Conservation (phyloP, 1,140 invertebrate species). For the Drosophila parabipectinata region DNA sequence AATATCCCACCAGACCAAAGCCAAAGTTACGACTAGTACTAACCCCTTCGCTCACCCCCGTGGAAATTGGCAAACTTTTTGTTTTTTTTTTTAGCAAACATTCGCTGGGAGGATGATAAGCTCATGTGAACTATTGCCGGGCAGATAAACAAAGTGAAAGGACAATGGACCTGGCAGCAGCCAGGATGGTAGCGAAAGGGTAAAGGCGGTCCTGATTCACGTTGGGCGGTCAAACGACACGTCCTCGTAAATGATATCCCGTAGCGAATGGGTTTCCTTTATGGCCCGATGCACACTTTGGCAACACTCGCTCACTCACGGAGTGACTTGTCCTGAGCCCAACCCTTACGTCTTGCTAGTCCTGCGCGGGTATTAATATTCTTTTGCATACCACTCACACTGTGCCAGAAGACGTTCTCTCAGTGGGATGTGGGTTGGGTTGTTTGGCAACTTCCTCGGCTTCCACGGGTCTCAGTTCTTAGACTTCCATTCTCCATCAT, state of each 20-base stretch:
- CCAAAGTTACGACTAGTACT: conserved; percentile 38
- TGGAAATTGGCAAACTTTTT: conserved; percentile 53
- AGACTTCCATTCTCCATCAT: neutral
- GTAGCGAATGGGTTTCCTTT: conserved; percentile 80
- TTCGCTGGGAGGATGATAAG: conserved; percentile 68
- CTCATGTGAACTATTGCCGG: conserved; percentile 81
- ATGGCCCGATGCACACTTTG: conserved; percentile 74
- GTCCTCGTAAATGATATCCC: conserved; percentile 80
- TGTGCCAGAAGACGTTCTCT: conserved; percentile 27
- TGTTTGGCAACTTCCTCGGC: conserved; percentile 55
- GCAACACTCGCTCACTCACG: conserved; percentile 58
- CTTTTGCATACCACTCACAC: conserved; percentile 64
- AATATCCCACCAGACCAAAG: conserved; percentile 64
- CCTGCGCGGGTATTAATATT: conserved; percentile 56
- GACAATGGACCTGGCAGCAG: conserved; percentile 5
- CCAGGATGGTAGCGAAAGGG: conserved; percentile 10
- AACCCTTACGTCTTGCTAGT: conserved; percentile 52
- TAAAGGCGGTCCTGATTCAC: conserved; percentile 9
- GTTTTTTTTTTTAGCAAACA: conserved; percentile 66
- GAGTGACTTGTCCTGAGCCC: conserved; percentile 43
- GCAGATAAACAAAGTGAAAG: conserved; percentile 71
- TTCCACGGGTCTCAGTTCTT: too few species aligned
- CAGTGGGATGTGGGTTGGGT: conserved; percentile 62
- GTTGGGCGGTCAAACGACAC: conserved; percentile 67
- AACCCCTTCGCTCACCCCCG: conserved; percentile 66